Conservation (phyloP, 2,888 invertebrate species). For the Chesias legatella region DNA sequence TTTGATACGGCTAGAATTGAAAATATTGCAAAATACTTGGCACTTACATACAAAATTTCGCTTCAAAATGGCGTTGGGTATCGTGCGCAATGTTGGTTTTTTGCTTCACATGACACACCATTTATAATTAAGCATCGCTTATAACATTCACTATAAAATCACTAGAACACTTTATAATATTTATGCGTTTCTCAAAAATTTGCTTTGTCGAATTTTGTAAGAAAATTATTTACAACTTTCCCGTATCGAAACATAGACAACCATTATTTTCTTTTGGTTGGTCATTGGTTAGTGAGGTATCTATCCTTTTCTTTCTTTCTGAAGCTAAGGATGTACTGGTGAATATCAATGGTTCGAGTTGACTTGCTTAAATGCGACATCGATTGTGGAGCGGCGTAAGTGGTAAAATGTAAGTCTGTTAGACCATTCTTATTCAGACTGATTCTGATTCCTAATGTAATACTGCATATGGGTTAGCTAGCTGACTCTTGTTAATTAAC, state of each 20-base stretch:
- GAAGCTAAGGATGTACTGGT: too few species aligned
- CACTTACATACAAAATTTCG: slow-evolving; percentile 82
- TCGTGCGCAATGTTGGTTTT: slow-evolving; percentile 81
- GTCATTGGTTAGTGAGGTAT: too few species aligned
- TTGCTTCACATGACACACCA: slow-evolving; percentile 72
- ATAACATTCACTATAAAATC: slow-evolving; percentile 53
- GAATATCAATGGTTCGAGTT: too few species aligned
- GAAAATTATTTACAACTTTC: slow-evolving; percentile 79
- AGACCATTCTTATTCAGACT: too few species aligned
- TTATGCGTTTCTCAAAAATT: slow-evolving; percentile 38
- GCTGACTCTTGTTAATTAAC: too few species aligned
- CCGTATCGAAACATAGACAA: slow-evolving; percentile 55
- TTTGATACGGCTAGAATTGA: slow-evolving; percentile 48
- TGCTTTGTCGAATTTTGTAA: slow-evolving; percentile 50
- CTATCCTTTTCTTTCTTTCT: too few species aligned
- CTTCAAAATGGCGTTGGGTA: slow-evolving; percentile 82
- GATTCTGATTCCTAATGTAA: too few species aligned
- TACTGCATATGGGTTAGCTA: too few species aligned
- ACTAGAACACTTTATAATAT: slow-evolving; percentile 55
- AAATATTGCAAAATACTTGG: slow-evolving; percentile 80
- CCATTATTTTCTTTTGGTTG: slow-evolving; percentile 20
- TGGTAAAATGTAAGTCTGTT: too few species aligned
- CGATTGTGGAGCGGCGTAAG: too few species aligned
- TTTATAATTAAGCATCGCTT: slow-evolving; percentile 61
- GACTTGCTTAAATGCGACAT: too few species aligned